Base-by-base conservation (phyloP, 1,140 invertebrate species). In the Hycleus phaleratus region DNA sequence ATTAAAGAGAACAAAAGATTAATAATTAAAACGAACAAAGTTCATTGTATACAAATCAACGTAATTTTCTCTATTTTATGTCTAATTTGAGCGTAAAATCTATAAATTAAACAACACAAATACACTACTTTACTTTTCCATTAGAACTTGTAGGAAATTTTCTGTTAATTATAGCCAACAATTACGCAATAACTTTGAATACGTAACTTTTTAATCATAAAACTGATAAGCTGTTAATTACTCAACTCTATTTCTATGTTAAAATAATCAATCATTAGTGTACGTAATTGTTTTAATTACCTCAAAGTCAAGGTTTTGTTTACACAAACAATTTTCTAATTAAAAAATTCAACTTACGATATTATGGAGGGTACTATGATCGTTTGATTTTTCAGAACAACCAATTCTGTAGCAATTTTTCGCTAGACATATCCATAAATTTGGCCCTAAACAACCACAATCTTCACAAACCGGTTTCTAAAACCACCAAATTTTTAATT, bases 361-460 rank as follows among this genome's bases (percentile, higher is more conserved):
- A 70, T 88, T 86, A 75, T 94, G 91, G 49, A 79, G 70, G 18
- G 84, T 84, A 67, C 87, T 88, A 71, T 94, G 91, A 71, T 93
- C 88, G 66, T 83, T 81, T 42, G 81, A 80, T 24, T 81, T 81
- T 68, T 91, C 86, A 5, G 87, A 85, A 76, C 92, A 94, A 12
- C 89, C 88, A 59, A 91, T 79, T 70, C 83, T 83, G 38, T 84
- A 78, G 72, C 92, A 95, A 38, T 86, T 82, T 38, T 80, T 79
- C 61, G 86, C 81, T 26, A 94, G 74, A 69, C 92, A 95, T 24
- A 92, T 78, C 90, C 91, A 93, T 32, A 95, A 76, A 71, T 91
- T 88, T 8, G 85, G 84, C 1, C 86, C 88, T 18, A 73, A 69
- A 39, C 75, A 78, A 7, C 77, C 75, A 73, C 87, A 89, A 60